Percentiles rank a stretch among this genome's conserved stretches.
Conservation (phyloP, 2,113 vertebrate species). For the Dermatemys mawii region DNA sequence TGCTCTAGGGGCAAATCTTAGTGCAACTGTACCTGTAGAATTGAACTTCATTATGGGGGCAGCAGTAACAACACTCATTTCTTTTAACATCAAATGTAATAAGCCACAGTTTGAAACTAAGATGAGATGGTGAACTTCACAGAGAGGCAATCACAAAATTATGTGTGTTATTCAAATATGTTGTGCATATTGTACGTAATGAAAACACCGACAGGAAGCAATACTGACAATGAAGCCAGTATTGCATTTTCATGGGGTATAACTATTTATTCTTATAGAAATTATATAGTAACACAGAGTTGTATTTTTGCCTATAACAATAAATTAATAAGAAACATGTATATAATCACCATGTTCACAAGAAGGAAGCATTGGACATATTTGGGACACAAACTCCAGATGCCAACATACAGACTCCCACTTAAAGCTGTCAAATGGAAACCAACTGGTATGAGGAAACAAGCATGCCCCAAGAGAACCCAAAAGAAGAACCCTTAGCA, state of each 20-base stretch:
- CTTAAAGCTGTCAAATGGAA: not conserved
- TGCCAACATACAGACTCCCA: not conserved
- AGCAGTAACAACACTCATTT: not conserved
- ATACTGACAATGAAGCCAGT: not conserved
- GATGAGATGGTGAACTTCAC: not conserved
- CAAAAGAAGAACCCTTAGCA: not conserved
- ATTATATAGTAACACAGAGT: rapidly evolving
- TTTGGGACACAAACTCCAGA: not conserved
- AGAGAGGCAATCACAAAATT: not conserved
- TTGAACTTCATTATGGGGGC: rapidly evolving
- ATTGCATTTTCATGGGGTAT: not conserved
- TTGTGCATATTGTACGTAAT: not conserved
- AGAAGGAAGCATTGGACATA: not conserved
- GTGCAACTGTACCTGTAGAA: not conserved
- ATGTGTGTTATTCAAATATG: not conserved
- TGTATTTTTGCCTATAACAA: not conserved
- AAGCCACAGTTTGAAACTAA: not conserved
- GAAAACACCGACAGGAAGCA: not conserved
- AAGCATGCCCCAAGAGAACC: not conserved
- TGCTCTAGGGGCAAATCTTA: not conserved
- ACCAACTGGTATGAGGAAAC: not conserved
- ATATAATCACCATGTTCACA: not conserved
- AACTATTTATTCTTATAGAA: not conserved
- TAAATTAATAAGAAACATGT: not conserved
- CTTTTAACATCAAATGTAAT: not conserved